A percentile compares a stretch with the other conserved stretches of the same genome.
Conservation (phyloP, 2,888 invertebrate genomes). For the Steromphala cineraria region DNA sequence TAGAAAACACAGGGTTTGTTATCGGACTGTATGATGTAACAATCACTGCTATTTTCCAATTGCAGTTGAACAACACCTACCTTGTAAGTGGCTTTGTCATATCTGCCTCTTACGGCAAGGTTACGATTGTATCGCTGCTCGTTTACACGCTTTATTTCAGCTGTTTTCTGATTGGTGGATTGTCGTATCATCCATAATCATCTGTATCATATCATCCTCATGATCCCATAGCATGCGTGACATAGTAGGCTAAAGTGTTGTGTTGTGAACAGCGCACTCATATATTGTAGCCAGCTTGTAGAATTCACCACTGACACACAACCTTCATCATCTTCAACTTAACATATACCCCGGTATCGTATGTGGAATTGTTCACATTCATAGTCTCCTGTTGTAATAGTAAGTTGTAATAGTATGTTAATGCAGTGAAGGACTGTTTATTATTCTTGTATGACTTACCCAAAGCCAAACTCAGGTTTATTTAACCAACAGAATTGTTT, state of each 20-base stretch:
- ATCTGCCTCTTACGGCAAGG: slow-evolving; percentile 17
- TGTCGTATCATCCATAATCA: not conserved
- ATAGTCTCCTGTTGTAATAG: too few species aligned
- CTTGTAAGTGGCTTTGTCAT: slow-evolving; percentile 46
- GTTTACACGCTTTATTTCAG: slow-evolving; percentile 15
- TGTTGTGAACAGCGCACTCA: slow-evolving; percentile 4
- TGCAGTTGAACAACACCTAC: slow-evolving; percentile 52
- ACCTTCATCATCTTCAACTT: too few species aligned
- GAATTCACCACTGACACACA: not conserved
- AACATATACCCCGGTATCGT: too few species aligned
- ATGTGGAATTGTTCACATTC: too few species aligned
- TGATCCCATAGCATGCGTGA: slow-evolving; percentile 6
- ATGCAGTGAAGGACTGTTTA: too few species aligned
- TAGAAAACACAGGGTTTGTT: too few species aligned
- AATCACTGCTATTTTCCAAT: slow-evolving; percentile 14
- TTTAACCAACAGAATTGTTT: too few species aligned
- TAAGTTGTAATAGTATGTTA: too few species aligned
- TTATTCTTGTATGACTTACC: too few species aligned
- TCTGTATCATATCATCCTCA: slow-evolving; percentile 8
- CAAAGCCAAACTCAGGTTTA: too few species aligned
- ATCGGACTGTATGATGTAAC: not conserved
- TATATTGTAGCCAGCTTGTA: slow-evolving; percentile 1
- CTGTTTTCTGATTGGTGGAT: slow-evolving; percentile 18
- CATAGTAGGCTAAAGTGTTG: slow-evolving; percentile 12
- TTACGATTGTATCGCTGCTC: slow-evolving; percentile 14